Base-by-base conservation (phyloP, 2,113 vertebrate species). In the Danionella cerebrum region DNA sequence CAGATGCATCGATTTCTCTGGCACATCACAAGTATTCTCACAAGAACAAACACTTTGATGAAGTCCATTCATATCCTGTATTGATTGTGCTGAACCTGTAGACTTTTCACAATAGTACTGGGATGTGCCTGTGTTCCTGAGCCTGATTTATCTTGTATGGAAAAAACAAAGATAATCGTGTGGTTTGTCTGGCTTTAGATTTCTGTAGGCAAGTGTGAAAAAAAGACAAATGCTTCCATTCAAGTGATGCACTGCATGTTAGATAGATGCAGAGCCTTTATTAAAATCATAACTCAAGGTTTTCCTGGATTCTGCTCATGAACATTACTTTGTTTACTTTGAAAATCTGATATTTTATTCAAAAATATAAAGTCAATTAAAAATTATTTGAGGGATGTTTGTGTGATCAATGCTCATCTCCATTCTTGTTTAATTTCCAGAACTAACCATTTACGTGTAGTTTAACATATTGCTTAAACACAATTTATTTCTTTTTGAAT, bases 21-120 rank as follows among this genome's bases (percentile, higher is more conserved):
- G 24, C 65, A 35, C 57, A 76, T 72, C 74, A 71, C 63, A 67
- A 62, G 42, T 72, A 77, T 76, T 78, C 70, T 73, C 72, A 31
- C 25, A 59, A 62, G 69, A 80, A 80, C 72, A 80, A 77, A 76
- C 58, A 78, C 69, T 75, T 62, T 62, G 72, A 79, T 79, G 73
- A 79, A 73, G 59, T 77, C 63, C 69, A 80, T 73, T 77, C 71
- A 77, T 67, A 71, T 71, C 69, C 64, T 67, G 35, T 64, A 71
- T 75, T 66, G 72, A 75, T 75, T 71, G 50, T 64, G 60, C 48
- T 64, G 44, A 64, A 64, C 60, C 44, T 64, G 60, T 36, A 29
- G 53, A n/a, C 29, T 44, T 66, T 54, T 70, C 24, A 44, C 57
- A 57, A 75, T 51, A 64, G 50, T 29, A 29, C 39, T 50, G 36